Evolutionary conservation across 2,113 vertebrate species (phyloP).

Genomic region (Copsychus sechellarum): DNA sequence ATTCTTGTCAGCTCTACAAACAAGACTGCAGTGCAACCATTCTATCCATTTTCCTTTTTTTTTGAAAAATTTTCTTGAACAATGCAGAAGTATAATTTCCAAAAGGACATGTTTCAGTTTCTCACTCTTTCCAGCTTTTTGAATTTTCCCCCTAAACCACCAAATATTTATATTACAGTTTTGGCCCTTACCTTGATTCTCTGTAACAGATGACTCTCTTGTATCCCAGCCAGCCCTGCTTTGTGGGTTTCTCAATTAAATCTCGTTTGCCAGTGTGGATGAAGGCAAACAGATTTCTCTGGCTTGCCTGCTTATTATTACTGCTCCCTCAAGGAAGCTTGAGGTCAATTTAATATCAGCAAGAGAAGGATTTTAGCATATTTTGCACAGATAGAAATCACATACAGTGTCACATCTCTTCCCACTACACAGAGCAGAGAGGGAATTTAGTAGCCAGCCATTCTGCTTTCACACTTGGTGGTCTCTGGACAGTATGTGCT

Average conservation of each 20-base stretch:
- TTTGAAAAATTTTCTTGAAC: background rate
- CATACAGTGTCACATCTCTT: background rate
- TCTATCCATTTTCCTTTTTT: background rate
- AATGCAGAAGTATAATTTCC: background rate
- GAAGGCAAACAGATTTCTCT: background rate
- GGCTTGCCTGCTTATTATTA: background rate
- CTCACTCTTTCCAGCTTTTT: background rate
- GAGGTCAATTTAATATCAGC: slow-evolving; percentile 13
- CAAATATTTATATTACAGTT: background rate
- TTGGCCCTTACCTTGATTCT: background rate
- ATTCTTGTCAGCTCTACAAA: background rate
- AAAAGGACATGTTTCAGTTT: background rate
- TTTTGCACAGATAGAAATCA: slow-evolving; percentile 3
- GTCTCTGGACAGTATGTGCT: slow-evolving; percentile 21
- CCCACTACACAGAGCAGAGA: background rate
- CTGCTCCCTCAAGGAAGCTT: background rate
- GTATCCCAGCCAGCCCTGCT: background rate
- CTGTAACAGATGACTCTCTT: background rate
- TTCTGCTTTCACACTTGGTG: slow-evolving; percentile 27
- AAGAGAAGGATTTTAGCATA: background rate
- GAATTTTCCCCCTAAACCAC: background rate
- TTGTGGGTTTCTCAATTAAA: background rate
- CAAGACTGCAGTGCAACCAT: background rate
- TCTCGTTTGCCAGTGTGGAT: background rate
- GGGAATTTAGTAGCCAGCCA: background rate